These are phyloP conservation scores for Chalcis sispes DNA, from an alignment of 2,888 invertebrate genomes.

Conservation along the genomic window DNA sequence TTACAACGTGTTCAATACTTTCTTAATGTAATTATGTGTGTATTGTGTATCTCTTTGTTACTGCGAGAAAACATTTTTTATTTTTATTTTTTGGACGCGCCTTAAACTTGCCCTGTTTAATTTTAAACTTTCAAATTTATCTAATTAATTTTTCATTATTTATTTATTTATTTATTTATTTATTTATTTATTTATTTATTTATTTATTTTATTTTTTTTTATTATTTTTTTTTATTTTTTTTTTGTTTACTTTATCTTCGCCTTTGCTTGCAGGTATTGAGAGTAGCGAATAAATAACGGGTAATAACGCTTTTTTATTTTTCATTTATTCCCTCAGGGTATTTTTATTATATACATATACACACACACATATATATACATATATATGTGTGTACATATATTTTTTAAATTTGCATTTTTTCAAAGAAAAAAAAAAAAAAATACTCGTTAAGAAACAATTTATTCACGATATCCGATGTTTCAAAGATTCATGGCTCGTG, in stretches of 20 bases:
- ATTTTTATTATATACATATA: constrained; percentile 42
- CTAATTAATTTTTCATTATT: constrained; percentile 1
- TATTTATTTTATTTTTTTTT: constrained; percentile 6
- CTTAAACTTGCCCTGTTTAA: constrained; percentile 34
- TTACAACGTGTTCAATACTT: constrained; percentile 55
- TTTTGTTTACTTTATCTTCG: constrained; percentile 13
- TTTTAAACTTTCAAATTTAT: constrained; percentile 38
- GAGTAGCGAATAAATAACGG: constrained; percentile 50
- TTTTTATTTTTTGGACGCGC: constrained; percentile 37
- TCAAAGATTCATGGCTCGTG: constrained; percentile 13
- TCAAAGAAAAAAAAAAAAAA: too few relatives aligned
- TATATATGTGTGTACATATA: too few relatives aligned
- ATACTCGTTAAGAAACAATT: constrained; percentile 63
- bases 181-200: constrained; percentile 32
- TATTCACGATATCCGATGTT: constrained; percentile 26
- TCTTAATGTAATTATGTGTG: constrained; percentile 27
- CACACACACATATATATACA: constrained; percentile 39
- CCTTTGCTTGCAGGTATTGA: constrained; percentile 38
- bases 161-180: constrained; percentile 3
- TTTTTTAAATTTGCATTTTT: constrained; percentile 66
- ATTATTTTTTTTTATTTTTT: not conserved
- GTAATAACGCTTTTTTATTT: constrained; percentile 47
- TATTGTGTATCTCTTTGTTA: constrained; percentile 1
- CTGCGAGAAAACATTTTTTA: constrained; percentile 45
- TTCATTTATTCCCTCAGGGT: constrained; percentile 29